Evolutionary conservation across 2,888 invertebrate genomes (phyloP).

Genomic region (Drosophila pegasa): DNA sequence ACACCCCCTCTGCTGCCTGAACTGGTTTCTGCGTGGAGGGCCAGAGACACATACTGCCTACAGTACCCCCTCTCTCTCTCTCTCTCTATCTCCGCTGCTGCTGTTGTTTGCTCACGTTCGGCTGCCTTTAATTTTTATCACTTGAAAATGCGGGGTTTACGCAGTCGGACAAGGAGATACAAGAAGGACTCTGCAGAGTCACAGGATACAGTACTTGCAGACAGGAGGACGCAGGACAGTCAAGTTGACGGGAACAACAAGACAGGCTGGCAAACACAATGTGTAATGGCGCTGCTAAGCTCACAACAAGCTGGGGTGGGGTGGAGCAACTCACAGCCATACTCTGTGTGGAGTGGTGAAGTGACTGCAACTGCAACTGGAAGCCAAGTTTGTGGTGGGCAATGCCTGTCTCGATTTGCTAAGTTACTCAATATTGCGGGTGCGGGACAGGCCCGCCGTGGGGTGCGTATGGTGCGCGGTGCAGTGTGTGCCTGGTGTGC

Average conservation of each 20-base stretch:
- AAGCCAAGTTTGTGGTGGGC: constrained; percentile 79
- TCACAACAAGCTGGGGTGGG: constrained; percentile 29
- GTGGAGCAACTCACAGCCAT: not conserved
- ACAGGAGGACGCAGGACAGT: constrained; percentile 10
- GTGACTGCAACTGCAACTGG: constrained; percentile 72
- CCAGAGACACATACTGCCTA: constrained; percentile 16
- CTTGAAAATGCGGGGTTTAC: constrained; percentile 78
- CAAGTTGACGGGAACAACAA: not conserved
- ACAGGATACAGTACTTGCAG: constrained; percentile 35
- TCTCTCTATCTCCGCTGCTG: constrained; percentile 16
- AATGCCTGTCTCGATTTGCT: constrained; percentile 24
- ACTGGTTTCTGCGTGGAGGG: constrained; percentile 71
- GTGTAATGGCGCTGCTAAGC: constrained; percentile 76
- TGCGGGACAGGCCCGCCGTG: too few relatives aligned
- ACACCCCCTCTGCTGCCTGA: constrained; percentile 22
- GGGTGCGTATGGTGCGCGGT: not conserved
- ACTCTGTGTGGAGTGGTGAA: constrained; percentile 22
- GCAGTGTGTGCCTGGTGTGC: not conserved
- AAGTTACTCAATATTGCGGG: constrained; percentile 32
- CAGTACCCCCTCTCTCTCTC: not conserved
- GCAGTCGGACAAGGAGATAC: constrained; percentile 39
- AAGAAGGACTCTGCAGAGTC: constrained; percentile 19
- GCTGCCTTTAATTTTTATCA: constrained; percentile 79
- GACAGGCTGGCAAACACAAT: constrained; percentile 46
- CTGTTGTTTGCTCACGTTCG: constrained; percentile 67